Evolutionary conservation across 2,888 invertebrate species (phyloP), one percentile per base, ranked within the genome.

Genomic region (Marasmarcha lunaedactyla): DNA sequence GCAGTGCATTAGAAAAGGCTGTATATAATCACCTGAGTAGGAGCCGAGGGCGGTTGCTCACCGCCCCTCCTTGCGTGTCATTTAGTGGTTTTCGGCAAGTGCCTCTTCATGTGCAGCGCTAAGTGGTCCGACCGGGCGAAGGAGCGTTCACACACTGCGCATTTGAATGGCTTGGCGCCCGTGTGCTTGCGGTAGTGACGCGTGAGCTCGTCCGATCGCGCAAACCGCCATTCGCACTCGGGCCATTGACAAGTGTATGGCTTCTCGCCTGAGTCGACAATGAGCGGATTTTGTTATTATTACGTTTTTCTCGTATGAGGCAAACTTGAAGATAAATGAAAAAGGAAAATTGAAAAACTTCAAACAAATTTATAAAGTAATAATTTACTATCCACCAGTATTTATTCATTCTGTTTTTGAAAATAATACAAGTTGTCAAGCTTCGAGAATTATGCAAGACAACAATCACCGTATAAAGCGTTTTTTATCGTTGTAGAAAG

Each of bases 201-300:
- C 43, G 97, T 97, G 67, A 97, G 84, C 84, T 97, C 97, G 83
- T 97, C 97, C 35, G 95, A 95, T 45, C 97, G 87, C 42, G 97
- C 97, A 72, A 97, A 97, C 61, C 97, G 87, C 97, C 97, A 98
- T 67, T 96, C 95, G 83, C 97, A 98, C 64, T 97, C 97, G 36
- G 95, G 95, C 97, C 97, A 97, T 68, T 95, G 95, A 83, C 97
- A 97, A 66, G 95, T 94, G 84, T 97, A 98, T 50, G 97, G 97
- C 79, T 98, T 98, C 78, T 98, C 97, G 55, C 97, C 97, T 96
- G 86, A 3, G n/a, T 9, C 7, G 20, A 7, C 85, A 85, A 30
- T 15, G 36, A 40, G 43, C 25, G 33, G n/a, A 26, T 25, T 20
- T 20, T 20, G 20, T 20, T 20, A 20, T 3, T 20, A 3, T 7